phyloP scores from a whole-genome alignment of 2,888 invertebrate genomes.

The Andricus quercusramuli region DNA sequence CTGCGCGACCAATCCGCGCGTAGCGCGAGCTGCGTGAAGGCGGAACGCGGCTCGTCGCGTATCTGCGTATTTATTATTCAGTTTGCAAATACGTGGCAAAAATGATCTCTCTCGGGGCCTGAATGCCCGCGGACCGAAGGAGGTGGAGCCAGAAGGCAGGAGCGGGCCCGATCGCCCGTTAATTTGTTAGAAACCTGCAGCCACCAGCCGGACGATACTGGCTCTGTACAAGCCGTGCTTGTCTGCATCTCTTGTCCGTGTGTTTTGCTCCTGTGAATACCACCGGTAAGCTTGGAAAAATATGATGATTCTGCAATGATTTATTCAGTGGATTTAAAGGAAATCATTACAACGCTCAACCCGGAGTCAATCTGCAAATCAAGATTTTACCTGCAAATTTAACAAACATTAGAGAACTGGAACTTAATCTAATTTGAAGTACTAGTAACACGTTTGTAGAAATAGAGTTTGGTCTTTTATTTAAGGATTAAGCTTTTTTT shows the following conservation, averaged over 20 bases:
- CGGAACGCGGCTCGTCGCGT: constrained; percentile 76
- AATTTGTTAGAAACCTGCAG: constrained; percentile 73
- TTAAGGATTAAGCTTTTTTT: no score
- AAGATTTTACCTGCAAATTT: no score
- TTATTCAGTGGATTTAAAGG: not conserved
- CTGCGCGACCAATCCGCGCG: constrained; percentile 76
- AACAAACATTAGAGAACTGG: no score
- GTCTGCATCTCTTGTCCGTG: constrained; percentile 52
- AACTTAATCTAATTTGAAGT: no score
- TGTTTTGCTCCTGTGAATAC: not conserved
- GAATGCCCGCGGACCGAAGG: constrained; percentile 58
- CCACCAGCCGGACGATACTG: constrained; percentile 63
- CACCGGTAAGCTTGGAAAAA: not conserved
- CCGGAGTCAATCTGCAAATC: no score
- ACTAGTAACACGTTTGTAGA: no score
- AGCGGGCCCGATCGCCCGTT: constrained; percentile 67
- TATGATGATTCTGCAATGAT: constrained; percentile 6
- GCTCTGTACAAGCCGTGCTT: not conserved
- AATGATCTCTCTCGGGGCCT: constrained; percentile 72
- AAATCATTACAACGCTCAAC: no score
- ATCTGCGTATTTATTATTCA: constrained; percentile 78
- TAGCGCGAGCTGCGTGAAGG: constrained; percentile 77
- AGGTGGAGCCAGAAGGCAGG: constrained; percentile 71
- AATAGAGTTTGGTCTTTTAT: no score
- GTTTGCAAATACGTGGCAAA: constrained; percentile 78